A percentile compares a stretch with the other conserved stretches of the same genome.
These are phyloP conservation scores for Labroides dimidiatus DNA, from an alignment of 2,797 vertebrate species.

Conservation along the genomic window DNA sequence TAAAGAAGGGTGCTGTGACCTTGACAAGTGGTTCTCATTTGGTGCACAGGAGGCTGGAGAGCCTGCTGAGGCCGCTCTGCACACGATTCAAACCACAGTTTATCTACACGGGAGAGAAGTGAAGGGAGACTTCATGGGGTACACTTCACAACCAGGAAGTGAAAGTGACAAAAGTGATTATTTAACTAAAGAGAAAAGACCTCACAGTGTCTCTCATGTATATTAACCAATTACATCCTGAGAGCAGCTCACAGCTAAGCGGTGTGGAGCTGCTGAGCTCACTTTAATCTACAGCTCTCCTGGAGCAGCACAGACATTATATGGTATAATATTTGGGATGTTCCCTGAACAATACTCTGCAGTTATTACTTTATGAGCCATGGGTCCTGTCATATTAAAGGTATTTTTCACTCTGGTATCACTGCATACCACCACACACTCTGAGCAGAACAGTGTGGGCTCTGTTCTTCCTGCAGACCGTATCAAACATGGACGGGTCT, in stretches of 20 bases:
- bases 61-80: conserved; percentile 54
- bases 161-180: conserved; percentile 43
- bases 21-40: conserved; percentile 68
- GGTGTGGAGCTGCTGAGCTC: conserved; percentile 19
- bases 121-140: conserved; percentile 42
- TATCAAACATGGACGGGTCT: too few relatives aligned
- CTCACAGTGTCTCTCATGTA: conserved; percentile 31
- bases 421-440: not conserved
- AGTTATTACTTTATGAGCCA: conserved; percentile 36
- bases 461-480: too few relatives aligned
- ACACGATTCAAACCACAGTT: conserved; percentile 39
- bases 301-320: conserved; percentile 29
- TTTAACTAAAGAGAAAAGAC: conserved; percentile 6
- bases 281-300: conserved; percentile 38
- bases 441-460: not conserved
- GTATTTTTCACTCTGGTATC: conserved; percentile 4
- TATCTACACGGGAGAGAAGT: conserved; percentile 56
- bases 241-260: conserved; percentile 19
- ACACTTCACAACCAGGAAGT: conserved; percentile 27
- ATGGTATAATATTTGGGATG: conserved; percentile 37
- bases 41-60: conserved; percentile 44
- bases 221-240: conserved; percentile 38
- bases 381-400: conserved; percentile 10
- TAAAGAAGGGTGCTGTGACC: conserved; percentile 64
- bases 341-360: conserved; percentile 25